phyloP scores from a whole-genome alignment of 2,113 vertebrate species.

The Macquaria australasica region DNA sequence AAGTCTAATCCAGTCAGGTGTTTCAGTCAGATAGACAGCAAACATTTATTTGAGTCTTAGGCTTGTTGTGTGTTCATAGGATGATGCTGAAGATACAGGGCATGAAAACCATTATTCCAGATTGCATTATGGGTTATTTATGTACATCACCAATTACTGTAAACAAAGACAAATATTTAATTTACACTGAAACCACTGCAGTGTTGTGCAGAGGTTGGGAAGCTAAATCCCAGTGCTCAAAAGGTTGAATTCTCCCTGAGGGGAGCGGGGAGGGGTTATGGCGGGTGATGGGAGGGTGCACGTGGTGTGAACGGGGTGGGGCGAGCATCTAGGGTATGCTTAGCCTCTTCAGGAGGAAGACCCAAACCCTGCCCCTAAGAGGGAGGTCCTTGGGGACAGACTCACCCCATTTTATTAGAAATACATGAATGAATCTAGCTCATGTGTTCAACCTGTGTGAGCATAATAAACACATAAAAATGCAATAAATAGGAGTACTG shows the following conservation, averaged over 20 bases:
- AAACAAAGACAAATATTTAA: constrained; percentile 39
- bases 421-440: constrained; percentile 54
- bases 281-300: constrained; percentile 30
- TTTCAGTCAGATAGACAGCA: constrained; percentile 17
- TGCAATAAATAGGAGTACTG: constrained; percentile 3
- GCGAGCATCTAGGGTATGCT: constrained; percentile 50
- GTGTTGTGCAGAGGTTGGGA: constrained; percentile 1
- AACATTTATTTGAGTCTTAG: constrained; percentile 1
- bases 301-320: constrained; percentile 51
- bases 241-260: constrained; percentile 54
- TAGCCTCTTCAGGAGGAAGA: constrained; percentile 55
- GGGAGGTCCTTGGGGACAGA: constrained; percentile 44
- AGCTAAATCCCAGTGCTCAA: constrained; percentile 47
- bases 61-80: not conserved
- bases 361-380: constrained; percentile 50
- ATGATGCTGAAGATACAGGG: constrained; percentile 5
- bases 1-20: constrained; percentile 57
- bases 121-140: constrained; percentile 25
- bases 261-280: constrained; percentile 35
- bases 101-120: not conserved
- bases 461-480: constrained; percentile 15
- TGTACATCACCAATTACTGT: constrained; percentile 10
- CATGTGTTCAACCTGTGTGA: constrained; percentile 1
- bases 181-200: not conserved
- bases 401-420: constrained; percentile 26